phyloP scores from a whole-genome alignment of 2,888 invertebrate genomes.

The Patella depressa region DNA sequence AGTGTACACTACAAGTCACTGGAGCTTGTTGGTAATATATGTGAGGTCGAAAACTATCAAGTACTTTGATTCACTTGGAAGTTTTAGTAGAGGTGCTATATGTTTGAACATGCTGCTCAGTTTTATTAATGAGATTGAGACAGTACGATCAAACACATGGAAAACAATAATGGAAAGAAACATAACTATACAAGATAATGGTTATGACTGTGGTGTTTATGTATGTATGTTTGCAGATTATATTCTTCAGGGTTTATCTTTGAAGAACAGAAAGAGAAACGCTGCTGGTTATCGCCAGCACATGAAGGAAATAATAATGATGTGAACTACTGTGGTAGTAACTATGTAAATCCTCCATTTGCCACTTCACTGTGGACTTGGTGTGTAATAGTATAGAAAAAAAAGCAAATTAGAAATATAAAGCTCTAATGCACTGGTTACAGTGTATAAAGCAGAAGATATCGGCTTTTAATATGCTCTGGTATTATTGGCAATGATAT shows the following conservation, averaged over 20 bases:
- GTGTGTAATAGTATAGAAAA: no score
- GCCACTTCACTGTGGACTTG: no score
- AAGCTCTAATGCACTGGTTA: no score
- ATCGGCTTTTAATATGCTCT: no score
- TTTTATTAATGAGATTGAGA: background rate
- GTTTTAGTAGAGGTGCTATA: background rate
- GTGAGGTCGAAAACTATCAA: background rate
- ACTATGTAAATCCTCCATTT: no score
- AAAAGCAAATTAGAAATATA: no score
- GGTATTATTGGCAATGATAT: no score
- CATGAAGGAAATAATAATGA: no score
- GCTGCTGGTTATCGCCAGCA: no score
- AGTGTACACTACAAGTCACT: background rate
- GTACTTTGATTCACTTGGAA: background rate
- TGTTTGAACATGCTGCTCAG: background rate
- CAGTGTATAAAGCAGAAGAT: no score
- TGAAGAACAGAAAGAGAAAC: background rate
- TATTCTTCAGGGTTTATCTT: background rate
- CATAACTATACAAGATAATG: background rate
- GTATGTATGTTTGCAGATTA: background rate
- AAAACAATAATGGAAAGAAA: background rate
- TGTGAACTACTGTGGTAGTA: no score
- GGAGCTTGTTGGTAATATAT: background rate
- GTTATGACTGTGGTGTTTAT: background rate
- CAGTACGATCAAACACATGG: background rate